phyloP scores from a whole-genome alignment of 2,797 vertebrate genomes.

The Pangasius macronema region DNA sequence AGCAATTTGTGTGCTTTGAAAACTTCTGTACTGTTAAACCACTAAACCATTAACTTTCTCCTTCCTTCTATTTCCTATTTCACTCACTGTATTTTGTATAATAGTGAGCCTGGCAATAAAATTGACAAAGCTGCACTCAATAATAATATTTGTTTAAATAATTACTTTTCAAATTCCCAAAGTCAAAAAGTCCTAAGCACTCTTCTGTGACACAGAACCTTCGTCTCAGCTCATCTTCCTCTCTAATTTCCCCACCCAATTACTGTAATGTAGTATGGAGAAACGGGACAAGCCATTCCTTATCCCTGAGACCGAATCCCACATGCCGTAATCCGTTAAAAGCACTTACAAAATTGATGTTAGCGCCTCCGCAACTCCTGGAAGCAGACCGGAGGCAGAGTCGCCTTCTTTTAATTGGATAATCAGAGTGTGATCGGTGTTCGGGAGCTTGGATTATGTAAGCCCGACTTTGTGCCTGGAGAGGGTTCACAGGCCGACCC shows the following conservation, averaged over 20 bases:
- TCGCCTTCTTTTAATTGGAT: constrained; percentile 96
- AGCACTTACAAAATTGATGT: constrained; percentile 99
- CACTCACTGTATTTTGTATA: background rate
- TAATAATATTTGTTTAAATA: constrained; percentile 5
- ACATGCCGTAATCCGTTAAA: constrained; percentile 99
- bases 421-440: constrained; percentile 97
- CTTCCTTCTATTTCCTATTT: constrained; percentile 33
- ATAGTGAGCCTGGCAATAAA: background rate
- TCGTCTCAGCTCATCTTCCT: constrained; percentile 61
- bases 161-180: constrained; percentile 37
- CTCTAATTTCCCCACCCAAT: constrained; percentile 83
- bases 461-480: constrained; percentile 88
- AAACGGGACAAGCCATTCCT: constrained; percentile 79
- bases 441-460: constrained; percentile 90
- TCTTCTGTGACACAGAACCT: constrained; percentile 57
- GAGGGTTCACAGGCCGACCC: constrained; percentile 78
- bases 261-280: constrained; percentile 84
- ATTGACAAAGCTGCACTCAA: background rate
- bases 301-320: constrained; percentile 79
- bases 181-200: constrained; percentile 64
- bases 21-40: constrained; percentile 30
- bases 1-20: constrained; percentile 19
- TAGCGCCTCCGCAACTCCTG: constrained; percentile 88
- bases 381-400: constrained; percentile 87
- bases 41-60: constrained; percentile 30